Percentiles rank a stretch among this genome's conserved stretches.
Conservation (phyloP, 2,113 vertebrate species). For the Dendrocopos noguchii region DNA sequence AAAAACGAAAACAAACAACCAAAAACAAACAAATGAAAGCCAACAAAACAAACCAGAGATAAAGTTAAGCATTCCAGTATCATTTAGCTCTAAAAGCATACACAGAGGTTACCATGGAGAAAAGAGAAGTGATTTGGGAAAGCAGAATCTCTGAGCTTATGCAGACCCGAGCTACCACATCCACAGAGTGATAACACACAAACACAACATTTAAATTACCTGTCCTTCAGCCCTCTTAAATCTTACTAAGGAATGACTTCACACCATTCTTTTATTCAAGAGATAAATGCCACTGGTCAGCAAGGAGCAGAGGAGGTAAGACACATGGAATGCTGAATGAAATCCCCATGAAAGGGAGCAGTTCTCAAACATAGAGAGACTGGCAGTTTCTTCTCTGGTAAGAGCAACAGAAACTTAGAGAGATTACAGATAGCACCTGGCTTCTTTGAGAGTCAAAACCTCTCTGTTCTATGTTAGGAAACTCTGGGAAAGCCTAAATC, state of each 20-base stretch:
- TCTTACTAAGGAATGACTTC: not conserved
- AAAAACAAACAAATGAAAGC: too few relatives aligned
- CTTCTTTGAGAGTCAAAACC: not conserved
- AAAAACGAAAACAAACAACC: not conserved
- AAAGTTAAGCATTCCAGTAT: not conserved
- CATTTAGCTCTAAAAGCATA: not conserved
- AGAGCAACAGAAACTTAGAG: not conserved
- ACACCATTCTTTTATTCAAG: not conserved
- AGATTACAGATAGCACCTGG: not conserved
- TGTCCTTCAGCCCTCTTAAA: not conserved
- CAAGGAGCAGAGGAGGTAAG: not conserved
- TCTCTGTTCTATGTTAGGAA: not conserved
- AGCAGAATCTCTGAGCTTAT: not conserved
- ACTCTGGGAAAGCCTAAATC: not conserved
- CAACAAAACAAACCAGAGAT: not conserved
- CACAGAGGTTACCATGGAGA: not conserved
- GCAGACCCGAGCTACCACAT: not conserved
- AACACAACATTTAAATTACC: not conserved
- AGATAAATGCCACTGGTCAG: not conserved
- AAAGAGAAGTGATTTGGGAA: not conserved
- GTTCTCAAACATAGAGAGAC: not conserved
- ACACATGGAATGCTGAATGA: not conserved
- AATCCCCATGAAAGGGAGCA: not conserved
- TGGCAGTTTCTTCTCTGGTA: not conserved
- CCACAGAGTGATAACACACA: not conserved